Base-by-base conservation (phyloP, 2,888 invertebrate genomes). In the Pycnomerus fuliginosus region DNA sequence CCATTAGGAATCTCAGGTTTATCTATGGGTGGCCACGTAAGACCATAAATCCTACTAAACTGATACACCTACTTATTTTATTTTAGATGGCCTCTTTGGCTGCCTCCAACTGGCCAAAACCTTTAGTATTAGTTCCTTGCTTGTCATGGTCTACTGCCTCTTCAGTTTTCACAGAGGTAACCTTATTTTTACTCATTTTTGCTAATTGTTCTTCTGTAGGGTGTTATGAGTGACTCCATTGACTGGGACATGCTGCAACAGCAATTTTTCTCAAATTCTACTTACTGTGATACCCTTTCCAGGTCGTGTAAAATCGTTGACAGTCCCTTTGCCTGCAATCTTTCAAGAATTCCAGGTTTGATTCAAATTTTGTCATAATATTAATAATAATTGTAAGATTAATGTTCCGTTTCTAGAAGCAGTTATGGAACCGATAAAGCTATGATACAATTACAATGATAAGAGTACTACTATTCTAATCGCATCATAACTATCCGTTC, bases 91-190 rank as follows among this genome's bases (percentile, higher is more conserved):
- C 98, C 51, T 95, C 95, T 3, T 76, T 99, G 56, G 95, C 97
- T 52, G 97, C 96, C 8, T 89, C 93, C 7, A 95, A 89, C 73
- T 96, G 95, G 91, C 90, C 90, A 14, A 90, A 94, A 67, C 98
- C 98, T 3, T 74, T 98, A 55, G 88, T 92, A 2, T 74, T 98
- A 44, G 87, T 97, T 12, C 98, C 99, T 28, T 98, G 97, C 67
- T 77, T 99, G 17, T 96, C 97, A 0, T 97, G 97, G 95, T 93
- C 94, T 2, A 95, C 97, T 4, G 98, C 98, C 5, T 90, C 97
- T 1, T 85, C 90, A 31, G 96, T 95, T 28, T 99, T 97, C 71
- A 92, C 97, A 27, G 83, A 89, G 76, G 89, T 87, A 75, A 58
- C 23, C 35, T 22, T 37, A 27, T 17, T 32, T 46, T 41, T 48